These are phyloP conservation scores for Trichacis sp. DNA, from an alignment of 2,888 invertebrate genomes.

Conservation along the genomic window DNA sequence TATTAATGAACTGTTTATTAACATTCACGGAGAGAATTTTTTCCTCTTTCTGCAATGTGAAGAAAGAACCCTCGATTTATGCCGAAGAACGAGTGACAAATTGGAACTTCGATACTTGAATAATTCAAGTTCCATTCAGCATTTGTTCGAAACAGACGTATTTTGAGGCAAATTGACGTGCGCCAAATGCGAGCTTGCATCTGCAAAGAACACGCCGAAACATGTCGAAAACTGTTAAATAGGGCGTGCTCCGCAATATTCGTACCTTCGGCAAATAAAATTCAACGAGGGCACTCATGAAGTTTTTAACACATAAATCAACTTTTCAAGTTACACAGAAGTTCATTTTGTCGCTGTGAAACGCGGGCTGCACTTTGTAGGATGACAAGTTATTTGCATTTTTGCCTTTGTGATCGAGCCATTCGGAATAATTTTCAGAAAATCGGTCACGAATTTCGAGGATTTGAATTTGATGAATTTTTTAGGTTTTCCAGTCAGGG, in stretches of 20 bases:
- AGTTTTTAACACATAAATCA: slow-evolving; percentile 32
- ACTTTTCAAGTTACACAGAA: slow-evolving; percentile 26
- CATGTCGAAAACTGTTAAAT: slow-evolving; percentile 35
- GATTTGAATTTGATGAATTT: neutral
- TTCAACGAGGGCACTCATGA: slow-evolving; percentile 21
- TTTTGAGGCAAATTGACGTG: neutral
- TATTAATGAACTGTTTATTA: neutral
- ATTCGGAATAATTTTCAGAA: slow-evolving; percentile 18
- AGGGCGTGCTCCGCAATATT: slow-evolving; percentile 24
- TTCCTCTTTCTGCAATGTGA: neutral
- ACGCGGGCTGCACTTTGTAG: slow-evolving; percentile 23
- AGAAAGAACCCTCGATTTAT: no score
- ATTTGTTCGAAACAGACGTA: neutral
- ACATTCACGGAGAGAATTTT: neutral
- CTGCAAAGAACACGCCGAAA: slow-evolving; percentile 5
- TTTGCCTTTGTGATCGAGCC: slow-evolving; percentile 23
- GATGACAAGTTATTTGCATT: slow-evolving; percentile 27
- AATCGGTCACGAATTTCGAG: slow-evolving; percentile 8
- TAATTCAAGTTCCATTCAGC: neutral
- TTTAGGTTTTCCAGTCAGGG: no score
- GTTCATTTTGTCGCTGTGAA: slow-evolving; percentile 20
- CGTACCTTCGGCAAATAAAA: slow-evolving; percentile 28
- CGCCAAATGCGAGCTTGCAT: slow-evolving; percentile 6
- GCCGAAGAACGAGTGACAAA: neutral
- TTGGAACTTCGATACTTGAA: neutral